Base-by-base conservation (phyloP, 1,140 invertebrate species). In the Euglossa dilemma region DNA sequence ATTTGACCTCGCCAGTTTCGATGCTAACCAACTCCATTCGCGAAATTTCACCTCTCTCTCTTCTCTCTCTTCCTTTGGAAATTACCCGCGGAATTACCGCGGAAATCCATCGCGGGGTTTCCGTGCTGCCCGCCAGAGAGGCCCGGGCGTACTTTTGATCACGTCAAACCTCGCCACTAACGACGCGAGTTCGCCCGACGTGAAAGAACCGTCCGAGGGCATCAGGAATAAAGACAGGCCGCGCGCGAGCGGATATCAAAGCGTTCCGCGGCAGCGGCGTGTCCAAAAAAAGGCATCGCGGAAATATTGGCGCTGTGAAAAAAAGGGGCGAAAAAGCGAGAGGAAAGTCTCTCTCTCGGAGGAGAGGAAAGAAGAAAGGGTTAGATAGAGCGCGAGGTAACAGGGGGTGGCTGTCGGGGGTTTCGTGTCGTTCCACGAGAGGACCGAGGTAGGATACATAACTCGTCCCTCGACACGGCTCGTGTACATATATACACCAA, bases 371-470 rank as follows among this genome's bases (percentile, higher is more conserved):
- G 50, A 72, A 57, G 63, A 69, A 76, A 56, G 59, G 67, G 67
- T 71, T 78, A n/a, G 52, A 66, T 70, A 63, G 74, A 80, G 66
- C 77, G 70, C 36, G 16, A 57, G 25, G 43, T 67, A 81, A 18
- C n/a, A 43, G 47, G 18, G 36, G 28, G 20, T 3, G 77, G 14
- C 9, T n/a, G 25, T 20, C 8, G 43, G 25, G 73, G 67, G 85
- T 87, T 86, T 86, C 70, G 70, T 83, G 82, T 83, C 85, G 52
- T 85, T 71, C 6, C 66, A 63, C 63, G 56, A 75, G 57, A 75
- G 56, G 50, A 67, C 69, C 72, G 20, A 69, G 20, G n/a, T 36
- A 45, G 63, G 75, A 73, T 80, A 80, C 76, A 72, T 85, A 87
- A 88, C 57, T 84, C 74, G 36, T 74, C 70, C 85, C 71, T 80